Evolutionary conservation across 2,797 vertebrate species (phyloP).

Genomic region (Bryconaethiops microstoma): DNA sequence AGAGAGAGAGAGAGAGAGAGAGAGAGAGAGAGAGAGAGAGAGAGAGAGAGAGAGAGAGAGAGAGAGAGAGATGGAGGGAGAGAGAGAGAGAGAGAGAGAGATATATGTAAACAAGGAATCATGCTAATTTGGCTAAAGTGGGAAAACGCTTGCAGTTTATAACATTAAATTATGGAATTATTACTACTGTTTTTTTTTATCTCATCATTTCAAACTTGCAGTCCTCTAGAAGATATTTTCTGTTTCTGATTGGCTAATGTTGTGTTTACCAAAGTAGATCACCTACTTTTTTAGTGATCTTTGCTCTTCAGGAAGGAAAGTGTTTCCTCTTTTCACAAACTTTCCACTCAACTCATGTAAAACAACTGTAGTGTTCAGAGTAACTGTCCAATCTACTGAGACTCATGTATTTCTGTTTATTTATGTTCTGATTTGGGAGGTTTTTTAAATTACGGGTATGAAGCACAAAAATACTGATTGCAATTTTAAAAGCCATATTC

Average conservation of each 20-base stretch:
- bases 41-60: too few relatives aligned
- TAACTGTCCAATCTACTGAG: background rate
- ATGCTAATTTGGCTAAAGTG: too few relatives aligned
- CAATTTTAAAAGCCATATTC: constrained; percentile 18
- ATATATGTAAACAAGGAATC: too few relatives aligned
- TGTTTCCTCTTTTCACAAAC: background rate
- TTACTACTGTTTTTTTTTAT: background rate
- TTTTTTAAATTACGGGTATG: constrained; percentile 8
- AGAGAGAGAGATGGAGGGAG: too few relatives aligned
- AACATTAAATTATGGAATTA: background rate
- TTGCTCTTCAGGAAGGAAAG: constrained; percentile 18
- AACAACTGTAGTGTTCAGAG: background rate
- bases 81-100: too few relatives aligned
- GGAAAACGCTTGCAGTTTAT: background rate
- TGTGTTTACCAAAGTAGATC: background rate
- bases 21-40: too few relatives aligned
- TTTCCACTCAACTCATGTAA: background rate
- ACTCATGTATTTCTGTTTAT: background rate
- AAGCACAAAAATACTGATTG: background rate
- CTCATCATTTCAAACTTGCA: background rate
- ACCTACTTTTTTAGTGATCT: background rate
- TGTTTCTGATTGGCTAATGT: background rate
- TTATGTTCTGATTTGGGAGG: background rate
- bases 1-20: too few relatives aligned
- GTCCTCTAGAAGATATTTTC: background rate